Base-by-base conservation (phyloP, 1,140 invertebrate genomes). In the Muscidifurax raptorellus region DNA sequence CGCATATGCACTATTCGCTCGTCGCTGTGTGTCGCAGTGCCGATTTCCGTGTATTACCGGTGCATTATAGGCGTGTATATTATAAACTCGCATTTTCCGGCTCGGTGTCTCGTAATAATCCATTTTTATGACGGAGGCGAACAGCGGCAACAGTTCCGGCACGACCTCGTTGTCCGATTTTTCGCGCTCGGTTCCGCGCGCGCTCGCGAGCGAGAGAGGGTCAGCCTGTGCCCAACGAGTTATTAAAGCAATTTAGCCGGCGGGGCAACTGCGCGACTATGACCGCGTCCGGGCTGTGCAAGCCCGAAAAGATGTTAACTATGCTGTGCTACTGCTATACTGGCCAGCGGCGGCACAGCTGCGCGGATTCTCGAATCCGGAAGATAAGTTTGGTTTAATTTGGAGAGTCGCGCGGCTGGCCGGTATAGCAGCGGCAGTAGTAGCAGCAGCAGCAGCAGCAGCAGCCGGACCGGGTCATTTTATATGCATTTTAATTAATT, bases 401-500 rank as follows among this genome's bases (percentile, higher is more conserved):
- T 88, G 79, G 84, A 80, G 84, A 86, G 87, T 86, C 69, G 36
- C 82, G 44, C 28, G 22, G 15, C 15, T 36, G 71, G 69, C 74
- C 18, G 44, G 86, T 59, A 47, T 72, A 64, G n/a, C n/a, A n/a
- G n/a, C n/a, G 75, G 36, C 30, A 40, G 40, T 52, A 40, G 77
- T 66, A 67, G 10, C 32, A n/a, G n/a, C 10, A 40, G 6, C 36
- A 1, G 0, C 15, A n/a, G n/a, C n/a, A 27, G 64, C 25, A 7
- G 1, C 25, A 36, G 81, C 69, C 66, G 80, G 77, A 80, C 85
- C 82, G 82, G 86, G 85, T 89, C 86, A 87, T 90, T 91, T 88
- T 87, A 88, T 88, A 88, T 89, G 87, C 86, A 89, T 89, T 89
- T 89, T 89, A 90, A 90, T 89, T 90, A 91, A 90, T 91, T 89